Percentiles rank a stretch among this genome's conserved stretches.
These are phyloP conservation scores for Heterochromis multidens DNA, from an alignment of 2,113 vertebrate genomes.

Conservation along the genomic window DNA sequence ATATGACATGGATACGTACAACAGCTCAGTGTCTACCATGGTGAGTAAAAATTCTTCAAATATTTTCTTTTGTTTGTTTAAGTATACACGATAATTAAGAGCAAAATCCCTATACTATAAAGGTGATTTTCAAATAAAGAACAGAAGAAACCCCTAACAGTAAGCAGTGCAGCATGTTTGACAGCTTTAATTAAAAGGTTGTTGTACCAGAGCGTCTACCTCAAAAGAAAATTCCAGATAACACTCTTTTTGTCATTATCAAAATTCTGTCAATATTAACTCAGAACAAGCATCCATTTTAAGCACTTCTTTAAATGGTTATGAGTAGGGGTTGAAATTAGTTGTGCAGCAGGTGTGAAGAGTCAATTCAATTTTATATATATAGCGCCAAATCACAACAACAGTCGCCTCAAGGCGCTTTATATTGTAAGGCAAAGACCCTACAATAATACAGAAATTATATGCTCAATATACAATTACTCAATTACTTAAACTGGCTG, in stretches of 20 bases:
- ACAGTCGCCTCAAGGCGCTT: too few species aligned
- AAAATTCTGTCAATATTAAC: too few species aligned
- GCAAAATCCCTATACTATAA: too few species aligned
- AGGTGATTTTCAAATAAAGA: too few species aligned
- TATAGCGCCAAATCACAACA: too few species aligned
- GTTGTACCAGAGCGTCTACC: too few species aligned
- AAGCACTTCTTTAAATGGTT: neutral
- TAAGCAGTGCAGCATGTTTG: neutral
- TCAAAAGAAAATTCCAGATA: too few species aligned
- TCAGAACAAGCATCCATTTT: neutral
- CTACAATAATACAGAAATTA: too few species aligned
- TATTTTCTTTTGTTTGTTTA: neutral
- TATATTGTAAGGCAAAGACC: too few species aligned
- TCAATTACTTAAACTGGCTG: neutral
- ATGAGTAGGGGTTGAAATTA: neutral
- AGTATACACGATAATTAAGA: neutral
- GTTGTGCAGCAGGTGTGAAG: neutral
- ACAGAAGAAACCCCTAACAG: neutral
- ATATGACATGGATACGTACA: neutral
- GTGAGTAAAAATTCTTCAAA: constrained; percentile 5
- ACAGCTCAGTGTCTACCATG: neutral
- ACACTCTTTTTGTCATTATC: too few species aligned
- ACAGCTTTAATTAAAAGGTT: neutral
- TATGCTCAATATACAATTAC: neutral
- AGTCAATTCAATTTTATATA: too few species aligned